Percentiles rank a stretch among this genome's conserved stretches.
These are phyloP conservation scores for Sebastiscus albofasciatus DNA, from an alignment of 2,797 vertebrate species.

Conservation along the genomic window DNA sequence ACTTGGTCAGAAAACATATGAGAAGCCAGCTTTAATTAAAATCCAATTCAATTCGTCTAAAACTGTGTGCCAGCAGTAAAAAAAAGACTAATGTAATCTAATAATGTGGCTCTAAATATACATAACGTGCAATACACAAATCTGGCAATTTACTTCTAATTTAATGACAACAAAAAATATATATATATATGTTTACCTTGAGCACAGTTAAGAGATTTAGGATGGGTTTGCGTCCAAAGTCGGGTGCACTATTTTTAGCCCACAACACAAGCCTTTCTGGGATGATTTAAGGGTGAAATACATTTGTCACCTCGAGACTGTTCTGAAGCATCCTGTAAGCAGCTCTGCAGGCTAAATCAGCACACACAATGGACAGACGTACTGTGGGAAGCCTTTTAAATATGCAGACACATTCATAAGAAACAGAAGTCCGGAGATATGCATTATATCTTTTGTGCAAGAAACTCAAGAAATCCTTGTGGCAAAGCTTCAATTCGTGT, in stretches of 20 bases:
- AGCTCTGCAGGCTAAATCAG: slow-evolving; percentile 49
- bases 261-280: slow-evolving; percentile 36
- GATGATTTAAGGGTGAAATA: slow-evolving; percentile 47
- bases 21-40: no score
- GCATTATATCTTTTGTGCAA: slow-evolving; percentile 39
- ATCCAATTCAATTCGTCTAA: fast-evolving
- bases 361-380: slow-evolving; percentile 28
- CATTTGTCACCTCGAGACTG: slow-evolving; percentile 44
- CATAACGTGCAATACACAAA: neutral
- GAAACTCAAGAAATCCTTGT: slow-evolving; percentile 43
- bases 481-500: slow-evolving; percentile 57
- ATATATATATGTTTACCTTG: neutral
- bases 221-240: slow-evolving; percentile 23
- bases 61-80: neutral
- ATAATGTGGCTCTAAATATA: neutral
- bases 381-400: slow-evolving; percentile 19
- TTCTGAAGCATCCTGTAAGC: slow-evolving; percentile 33
- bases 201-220: slow-evolving; percentile 15
- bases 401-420: slow-evolving; percentile 21
- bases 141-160: neutral
- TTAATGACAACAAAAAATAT: neutral
- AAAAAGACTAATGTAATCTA: neutral
- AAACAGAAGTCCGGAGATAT: slow-evolving; percentile 32
- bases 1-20: no score
- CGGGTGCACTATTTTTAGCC: slow-evolving; percentile 47